A percentile compares a stretch with the other conserved stretches of the same genome.
phyloP scores from a whole-genome alignment of 2,113 vertebrate genomes.

The Corvus cornix region DNA sequence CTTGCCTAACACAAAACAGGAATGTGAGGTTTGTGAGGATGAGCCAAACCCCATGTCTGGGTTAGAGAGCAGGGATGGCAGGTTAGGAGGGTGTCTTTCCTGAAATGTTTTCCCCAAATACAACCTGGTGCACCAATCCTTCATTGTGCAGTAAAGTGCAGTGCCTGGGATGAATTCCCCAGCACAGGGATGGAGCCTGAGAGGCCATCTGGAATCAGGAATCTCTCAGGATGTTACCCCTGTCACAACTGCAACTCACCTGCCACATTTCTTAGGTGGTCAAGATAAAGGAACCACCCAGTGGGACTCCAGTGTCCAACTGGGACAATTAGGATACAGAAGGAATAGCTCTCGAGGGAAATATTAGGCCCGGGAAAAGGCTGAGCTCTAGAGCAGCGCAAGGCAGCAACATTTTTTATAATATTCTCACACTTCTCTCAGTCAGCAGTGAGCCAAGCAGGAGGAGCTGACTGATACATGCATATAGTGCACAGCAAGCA shows the following conservation, averaged over 20 bases:
- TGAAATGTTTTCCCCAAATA: rapidly evolving
- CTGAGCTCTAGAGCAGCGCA: neutral
- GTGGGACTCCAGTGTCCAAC: neutral
- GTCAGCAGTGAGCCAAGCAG: neutral
- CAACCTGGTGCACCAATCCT: neutral
- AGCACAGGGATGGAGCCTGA: neutral
- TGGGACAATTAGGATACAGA: neutral
- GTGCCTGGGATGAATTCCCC: neutral
- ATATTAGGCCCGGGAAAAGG: neutral
- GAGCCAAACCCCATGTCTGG: neutral
- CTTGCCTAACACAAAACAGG: neutral
- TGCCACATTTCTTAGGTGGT: neutral
- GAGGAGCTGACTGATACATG: neutral
- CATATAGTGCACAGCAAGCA: neutral
- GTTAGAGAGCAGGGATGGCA: neutral
- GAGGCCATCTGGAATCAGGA: neutral
- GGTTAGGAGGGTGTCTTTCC: neutral
- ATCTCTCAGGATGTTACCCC: neutral
- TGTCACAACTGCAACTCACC: neutral
- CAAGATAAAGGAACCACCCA: neutral
- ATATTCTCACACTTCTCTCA: neutral
- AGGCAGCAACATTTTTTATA: neutral
- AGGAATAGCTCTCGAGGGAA: rapidly evolving
- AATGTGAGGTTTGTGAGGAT: neutral
- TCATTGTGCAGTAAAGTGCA: neutral